phyloP scores from a whole-genome alignment of 2,797 vertebrate genomes.

The Gastrophryne carolinensis region DNA sequence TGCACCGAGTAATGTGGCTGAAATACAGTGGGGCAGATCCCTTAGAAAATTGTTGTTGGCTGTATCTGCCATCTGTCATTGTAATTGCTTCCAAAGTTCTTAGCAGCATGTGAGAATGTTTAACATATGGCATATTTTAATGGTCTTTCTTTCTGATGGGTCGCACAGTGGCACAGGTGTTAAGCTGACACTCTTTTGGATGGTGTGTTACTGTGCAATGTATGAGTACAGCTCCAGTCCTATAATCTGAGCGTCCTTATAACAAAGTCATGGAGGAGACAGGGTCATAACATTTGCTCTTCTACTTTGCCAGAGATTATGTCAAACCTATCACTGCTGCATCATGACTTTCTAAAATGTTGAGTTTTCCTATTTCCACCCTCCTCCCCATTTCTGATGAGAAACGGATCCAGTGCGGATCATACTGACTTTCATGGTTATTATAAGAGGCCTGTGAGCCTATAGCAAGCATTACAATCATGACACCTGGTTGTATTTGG shows the following conservation, averaged over 20 bases:
- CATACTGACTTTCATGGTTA: no score
- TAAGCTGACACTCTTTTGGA: constrained; percentile 16
- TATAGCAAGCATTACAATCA: no score
- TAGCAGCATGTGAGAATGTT: not conserved
- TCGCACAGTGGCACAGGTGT: constrained; percentile 33
- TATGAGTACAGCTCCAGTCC: not conserved
- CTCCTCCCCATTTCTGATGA: no score
- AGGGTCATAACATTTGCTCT: not conserved
- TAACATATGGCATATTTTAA: constrained; percentile 18
- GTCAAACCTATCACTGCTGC: not conserved
- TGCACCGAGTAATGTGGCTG: constrained; percentile 21
- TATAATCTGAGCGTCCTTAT: not conserved
- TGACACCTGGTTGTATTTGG: no score
- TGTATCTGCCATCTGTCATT: not conserved
- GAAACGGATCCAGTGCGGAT: no score
- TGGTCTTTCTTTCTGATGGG: not conserved
- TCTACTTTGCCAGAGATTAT: not conserved
- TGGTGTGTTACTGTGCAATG: constrained; percentile 9
- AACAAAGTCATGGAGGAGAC: not conserved
- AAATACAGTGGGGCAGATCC: constrained; percentile 20
- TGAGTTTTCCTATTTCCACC: no score
- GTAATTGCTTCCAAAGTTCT: constrained; percentile 14
- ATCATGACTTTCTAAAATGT: no score
- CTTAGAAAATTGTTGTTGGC: constrained; percentile 25
- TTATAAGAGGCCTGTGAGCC: no score